Evolutionary conservation across 2,113 vertebrate species (phyloP), one percentile per base, ranked within the genome.

Genomic region (Rhinopomastus cyanomelas): DNA sequence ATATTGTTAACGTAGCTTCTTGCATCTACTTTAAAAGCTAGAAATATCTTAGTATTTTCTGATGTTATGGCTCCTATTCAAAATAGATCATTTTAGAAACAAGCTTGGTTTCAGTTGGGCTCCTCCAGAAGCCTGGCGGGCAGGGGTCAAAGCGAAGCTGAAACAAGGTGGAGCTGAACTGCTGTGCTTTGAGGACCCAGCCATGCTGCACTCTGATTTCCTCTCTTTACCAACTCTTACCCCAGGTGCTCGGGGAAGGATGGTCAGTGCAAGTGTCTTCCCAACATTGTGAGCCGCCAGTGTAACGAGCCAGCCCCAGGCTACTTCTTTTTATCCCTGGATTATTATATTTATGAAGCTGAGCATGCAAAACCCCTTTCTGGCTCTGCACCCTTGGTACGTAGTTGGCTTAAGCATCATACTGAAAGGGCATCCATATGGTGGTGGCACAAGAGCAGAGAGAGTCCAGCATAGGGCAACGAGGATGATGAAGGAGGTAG

Each of bases 291-390:
- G 52, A 97, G 98, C 48, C 97, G 66, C 11, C 96, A 92, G 73
- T 98, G 98, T 96, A 97, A 96, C 0, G 95, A 98, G 26, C 98
- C 98, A 6, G 97, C 97, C 6, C 91, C 96, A 0, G 98, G 98
- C 3, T 96, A 98, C 93, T 99, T 98, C 96, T 97, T 99, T 72
- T 93, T 98, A 46, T 87, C 96, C 10, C 88, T 99, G 82, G 98
- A 98, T 95, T 98, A 98, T 95, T 98, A 98, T 61, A 95, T 99
- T 61, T 99, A 98, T 56, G 98, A 99, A 96, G 98, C 98, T 19
- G 98, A 99, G 86, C 94, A 97, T 15, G 97, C 98, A 29, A 80
- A 64, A 1, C 95, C 96, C 1, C 95, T 98, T 67, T 56, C 93
- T 51, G 94, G 79, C 76, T 95, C 96, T 69, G 91, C 94, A 39